Evolutionary conservation across 2,888 invertebrate genomes (phyloP), one percentile per base, ranked within the genome.

Genomic region (Sesamia inferens): DNA sequence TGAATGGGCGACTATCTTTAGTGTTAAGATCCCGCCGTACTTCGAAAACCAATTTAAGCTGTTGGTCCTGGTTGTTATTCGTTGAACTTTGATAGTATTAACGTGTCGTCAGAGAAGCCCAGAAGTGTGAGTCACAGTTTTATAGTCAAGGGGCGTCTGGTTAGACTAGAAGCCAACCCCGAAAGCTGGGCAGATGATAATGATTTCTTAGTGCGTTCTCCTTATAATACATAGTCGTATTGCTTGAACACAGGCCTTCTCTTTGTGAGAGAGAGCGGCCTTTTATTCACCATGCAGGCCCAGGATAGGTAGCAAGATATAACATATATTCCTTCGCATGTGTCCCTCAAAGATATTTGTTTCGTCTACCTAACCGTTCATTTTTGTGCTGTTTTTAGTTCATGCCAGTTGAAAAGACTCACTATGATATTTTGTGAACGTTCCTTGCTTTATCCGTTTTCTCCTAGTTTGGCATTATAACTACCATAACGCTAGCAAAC

Each of bases 401-500:
- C 14, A 61, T 31, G 11, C 14, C 31, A 24, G 48, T 44, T 24
- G 10, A 19, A 76, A 44, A 44, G 13, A 67, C 19, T 24, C n/a
- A 0, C 3, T n/a, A n/a, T 48, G 22, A 19, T 54, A 62, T 54
- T 58, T 44, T 11, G 11, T 19, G 47, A 19, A 58, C 4, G 31
- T 39, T 22, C 5, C 11, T 47, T 2, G 13, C 10, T n/a, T 31
- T 11, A 42, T 54, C 31, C 11, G 13, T 44, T 8, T 0, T 63
- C 65, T 59, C 55, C 64, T 51, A 75, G 8, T 51, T 74, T 68
- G 55, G 54, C 55, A 64, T 75, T 64, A 48, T 62, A 48, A 78
- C 42, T 48, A 71, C 61, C 62, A 62, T 78, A 42, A 75, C 42
- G 68, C 42, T 65, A 8, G 14, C 61, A 47, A 68, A 76, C 39